Evolutionary conservation across 2,797 vertebrate genomes (phyloP).

Genomic region (Prionace glauca): DNA sequence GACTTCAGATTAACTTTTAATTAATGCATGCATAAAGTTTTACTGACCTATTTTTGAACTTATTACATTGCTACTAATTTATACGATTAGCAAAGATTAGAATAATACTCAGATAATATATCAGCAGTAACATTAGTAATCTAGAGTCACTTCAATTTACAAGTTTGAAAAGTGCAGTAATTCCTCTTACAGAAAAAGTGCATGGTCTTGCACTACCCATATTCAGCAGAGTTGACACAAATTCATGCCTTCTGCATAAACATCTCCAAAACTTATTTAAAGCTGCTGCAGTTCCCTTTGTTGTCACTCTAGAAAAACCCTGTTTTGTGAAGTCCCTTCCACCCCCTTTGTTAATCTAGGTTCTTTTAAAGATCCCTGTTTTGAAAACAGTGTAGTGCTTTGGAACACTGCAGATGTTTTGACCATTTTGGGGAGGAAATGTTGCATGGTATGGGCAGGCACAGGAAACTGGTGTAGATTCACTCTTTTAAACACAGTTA

Average conservation of each 20-base stretch:
- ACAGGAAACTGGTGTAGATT: neutral
- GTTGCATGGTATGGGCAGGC: neutral
- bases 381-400: neutral
- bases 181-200: neutral
- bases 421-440: neutral
- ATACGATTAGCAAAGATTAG: neutral
- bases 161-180: slow-evolving; percentile 31
- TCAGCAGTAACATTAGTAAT: slow-evolving; percentile 16
- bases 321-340: neutral
- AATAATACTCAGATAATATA: slow-evolving; percentile 7
- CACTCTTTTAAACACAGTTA: neutral
- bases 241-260: neutral
- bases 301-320: neutral
- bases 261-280: slow-evolving; percentile 6
- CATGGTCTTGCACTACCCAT: neutral
- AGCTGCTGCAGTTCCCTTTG: slow-evolving; percentile 1
- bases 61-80: slow-evolving; percentile 25
- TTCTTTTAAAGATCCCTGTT: neutral
- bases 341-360: neutral
- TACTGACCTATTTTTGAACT: slow-evolving; percentile 13
- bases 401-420: neutral
- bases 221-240: neutral
- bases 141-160: slow-evolving; percentile 28
- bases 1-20: slow-evolving; percentile 37
- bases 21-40: slow-evolving; percentile 34